Evolutionary conservation across 2,113 vertebrate species (phyloP).

Genomic region (Tragulus kanchil): DNA sequence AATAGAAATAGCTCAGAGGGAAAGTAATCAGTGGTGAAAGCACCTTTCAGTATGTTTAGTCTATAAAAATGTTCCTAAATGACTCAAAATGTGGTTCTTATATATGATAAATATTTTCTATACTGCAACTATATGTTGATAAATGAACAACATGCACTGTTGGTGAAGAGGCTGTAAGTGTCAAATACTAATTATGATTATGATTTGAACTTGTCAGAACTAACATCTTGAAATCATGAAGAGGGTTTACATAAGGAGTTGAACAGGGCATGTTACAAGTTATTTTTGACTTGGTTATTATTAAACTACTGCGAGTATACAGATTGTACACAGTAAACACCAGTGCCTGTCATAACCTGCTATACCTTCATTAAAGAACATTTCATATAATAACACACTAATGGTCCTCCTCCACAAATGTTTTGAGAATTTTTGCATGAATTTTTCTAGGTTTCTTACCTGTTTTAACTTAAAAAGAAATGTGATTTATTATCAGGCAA

Average conservation of each 20-base stretch:
- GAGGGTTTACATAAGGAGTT: constrained; percentile 65
- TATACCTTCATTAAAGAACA: not conserved
- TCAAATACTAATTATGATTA: constrained; percentile 83
- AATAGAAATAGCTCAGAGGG: constrained; percentile 59
- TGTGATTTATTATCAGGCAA: not conserved
- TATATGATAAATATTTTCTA: constrained; percentile 82
- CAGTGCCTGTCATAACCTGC: not conserved
- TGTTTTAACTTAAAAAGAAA: constrained; percentile 1
- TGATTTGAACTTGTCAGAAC: constrained; percentile 80
- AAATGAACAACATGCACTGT: constrained; percentile 82
- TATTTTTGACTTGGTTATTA: constrained; percentile 43
- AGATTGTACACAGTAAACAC: not conserved
- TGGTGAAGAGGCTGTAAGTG: constrained; percentile 81
- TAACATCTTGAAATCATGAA: constrained; percentile 79
- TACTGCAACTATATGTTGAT: constrained; percentile 81
- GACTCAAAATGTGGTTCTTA: constrained; percentile 70
- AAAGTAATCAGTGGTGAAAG: constrained; percentile 60
- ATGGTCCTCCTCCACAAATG: not conserved
- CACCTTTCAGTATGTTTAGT: constrained; percentile 67
- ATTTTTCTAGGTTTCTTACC: not conserved
- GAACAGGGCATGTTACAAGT: not conserved
- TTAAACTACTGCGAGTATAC: constrained; percentile 19
- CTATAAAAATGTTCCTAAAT: constrained; percentile 77
- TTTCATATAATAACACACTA: not conserved
- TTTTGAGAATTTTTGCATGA: constrained; percentile 5